Base-by-base conservation (phyloP, 2,888 invertebrate genomes). In the Cybosia mesomella region DNA sequence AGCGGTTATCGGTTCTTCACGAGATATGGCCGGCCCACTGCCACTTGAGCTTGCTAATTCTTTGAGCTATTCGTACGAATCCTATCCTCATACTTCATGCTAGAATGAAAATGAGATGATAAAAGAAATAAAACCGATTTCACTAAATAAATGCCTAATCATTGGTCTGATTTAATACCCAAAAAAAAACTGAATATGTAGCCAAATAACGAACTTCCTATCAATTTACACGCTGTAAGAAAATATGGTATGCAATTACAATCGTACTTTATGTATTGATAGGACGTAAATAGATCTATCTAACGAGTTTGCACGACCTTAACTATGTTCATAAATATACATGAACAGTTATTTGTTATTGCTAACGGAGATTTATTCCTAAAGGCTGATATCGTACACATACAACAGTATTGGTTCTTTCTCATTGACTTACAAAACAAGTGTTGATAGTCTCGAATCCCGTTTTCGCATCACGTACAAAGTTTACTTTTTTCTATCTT, bases 401-500 rank as follows among this genome's bases (percentile, higher is more conserved):
- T 73, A 75, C 66, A 80, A 73, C 73, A 68, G 67, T 80, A 77
- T 76, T 81, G 78, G 78, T 76, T 73, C 76, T 62, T 72, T 85
- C 88, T 87, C 89, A 89, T 90, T 90, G 91, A 89, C 89, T 91
- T 83, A 89, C 90, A 91, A 90, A 92, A 88, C 87, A 88, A 89
- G 87, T 85, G 87, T 87, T 89, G 89, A 88, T 89, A 87, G 87
- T 81, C 70, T 67, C 71, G 72, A 83, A 87, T 91, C 84, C 84
- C 72, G 88, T 86, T 90, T 91, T 89, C 92, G 75, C 72, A 86
- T 91, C 92, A 93, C 93, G 93, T 93, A 87, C 84, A 67, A 80
- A 89, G 85, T 91, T 93, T 90, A 91, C 89, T 91, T 91, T 92
- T 89, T 91, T 89, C 92, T 89, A 91, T 92, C 91, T 91, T 90